Evolutionary conservation across 2,888 invertebrate species (phyloP).

Genomic region (Metellina segmentata): DNA sequence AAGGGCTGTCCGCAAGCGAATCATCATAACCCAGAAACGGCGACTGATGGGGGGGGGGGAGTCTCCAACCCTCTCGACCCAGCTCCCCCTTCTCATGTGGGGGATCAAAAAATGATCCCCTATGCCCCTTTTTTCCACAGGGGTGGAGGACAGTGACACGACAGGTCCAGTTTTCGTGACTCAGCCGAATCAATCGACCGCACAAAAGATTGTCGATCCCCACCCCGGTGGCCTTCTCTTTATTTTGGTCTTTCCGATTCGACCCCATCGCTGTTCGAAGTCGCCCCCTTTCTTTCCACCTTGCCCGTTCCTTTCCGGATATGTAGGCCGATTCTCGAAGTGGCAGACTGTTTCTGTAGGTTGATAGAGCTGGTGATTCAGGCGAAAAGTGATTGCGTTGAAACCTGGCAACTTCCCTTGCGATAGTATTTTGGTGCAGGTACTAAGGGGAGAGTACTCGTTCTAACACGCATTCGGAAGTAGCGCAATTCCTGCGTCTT

Average conservation of each 20-base stretch:
- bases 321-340: neutral
- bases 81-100: neutral
- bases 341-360: neutral
- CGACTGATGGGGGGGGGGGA: neutral
- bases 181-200: slow-evolving; percentile 71
- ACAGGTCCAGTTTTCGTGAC: slow-evolving; percentile 67
- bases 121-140: slow-evolving; percentile 19
- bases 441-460: too few species aligned
- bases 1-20: slow-evolving; percentile 38
- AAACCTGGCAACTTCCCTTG: too few species aligned
- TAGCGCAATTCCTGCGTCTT: too few species aligned
- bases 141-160: slow-evolving; percentile 60
- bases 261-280: neutral
- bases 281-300: neutral
- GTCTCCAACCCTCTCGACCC: slow-evolving; percentile 44
- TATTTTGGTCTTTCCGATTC: slow-evolving; percentile 20
- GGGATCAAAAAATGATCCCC: neutral
- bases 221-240: slow-evolving; percentile 21
- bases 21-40: slow-evolving; percentile 63
- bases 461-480: too few species aligned
- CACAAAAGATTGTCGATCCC: slow-evolving; percentile 55
- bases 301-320: neutral
- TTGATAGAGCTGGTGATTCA: neutral
- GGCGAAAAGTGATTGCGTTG: neutral
- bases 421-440: too few species aligned